Evolutionary conservation across 2,888 invertebrate species (phyloP).

Genomic region (Portevinia maculata): DNA sequence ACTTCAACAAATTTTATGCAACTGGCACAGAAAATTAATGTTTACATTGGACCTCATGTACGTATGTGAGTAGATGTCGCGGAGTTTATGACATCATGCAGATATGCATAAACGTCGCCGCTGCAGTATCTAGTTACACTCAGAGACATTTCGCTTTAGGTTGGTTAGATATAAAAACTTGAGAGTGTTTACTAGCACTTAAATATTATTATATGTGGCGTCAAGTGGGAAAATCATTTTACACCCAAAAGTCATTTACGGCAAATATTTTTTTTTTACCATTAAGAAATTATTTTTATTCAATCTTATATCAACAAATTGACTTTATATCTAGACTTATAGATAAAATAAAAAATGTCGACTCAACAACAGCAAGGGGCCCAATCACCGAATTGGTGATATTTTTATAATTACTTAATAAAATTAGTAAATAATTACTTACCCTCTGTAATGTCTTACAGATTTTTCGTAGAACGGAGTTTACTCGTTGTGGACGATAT

Average conservation of each 20-base stretch:
- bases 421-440: no score
- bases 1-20: constrained; percentile 63
- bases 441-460: no score
- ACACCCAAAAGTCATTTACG: background rate
- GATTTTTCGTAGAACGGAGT: no score
- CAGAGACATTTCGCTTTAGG: constrained; percentile 1
- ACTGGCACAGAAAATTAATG: constrained; percentile 68
- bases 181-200: constrained; percentile 24
- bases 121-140: background rate
- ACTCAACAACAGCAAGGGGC: no score
- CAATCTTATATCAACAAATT: no score
- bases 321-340: no score
- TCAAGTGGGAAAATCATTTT: constrained; percentile 8
- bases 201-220: constrained; percentile 16
- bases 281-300: no score
- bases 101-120: background rate
- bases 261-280: background rate
- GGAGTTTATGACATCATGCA: constrained; percentile 59
- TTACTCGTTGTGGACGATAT: no score
- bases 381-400: no score
- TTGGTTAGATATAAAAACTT: constrained; percentile 9
- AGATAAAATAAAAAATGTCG: no score
- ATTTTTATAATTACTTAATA: no score
- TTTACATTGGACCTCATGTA: constrained; percentile 32
- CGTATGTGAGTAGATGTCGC: background rate